Conservation (phyloP, 2,888 invertebrate genomes). For the Galerucella calmariensis region DNA sequence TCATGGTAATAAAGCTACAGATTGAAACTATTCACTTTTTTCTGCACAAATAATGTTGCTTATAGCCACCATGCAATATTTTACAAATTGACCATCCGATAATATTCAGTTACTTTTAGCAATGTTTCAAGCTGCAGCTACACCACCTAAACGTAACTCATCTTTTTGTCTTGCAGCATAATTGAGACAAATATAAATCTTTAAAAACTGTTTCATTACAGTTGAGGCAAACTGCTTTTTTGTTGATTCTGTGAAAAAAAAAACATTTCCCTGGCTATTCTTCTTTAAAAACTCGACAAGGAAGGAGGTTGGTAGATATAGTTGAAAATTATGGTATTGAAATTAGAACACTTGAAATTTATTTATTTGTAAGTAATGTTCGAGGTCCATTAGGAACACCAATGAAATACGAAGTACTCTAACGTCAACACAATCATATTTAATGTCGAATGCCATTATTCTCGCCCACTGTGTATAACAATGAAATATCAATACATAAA, state of each 20-base stretch:
- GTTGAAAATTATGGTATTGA: too few species aligned
- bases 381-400: neutral
- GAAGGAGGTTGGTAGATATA: too few species aligned
- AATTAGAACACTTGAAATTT: too few species aligned
- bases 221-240: neutral
- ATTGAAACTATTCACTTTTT: neutral
- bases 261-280: neutral
- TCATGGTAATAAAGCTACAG: neutral
- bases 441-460: conserved; percentile 17
- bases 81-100: neutral
- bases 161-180: conserved; percentile 6
- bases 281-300: conserved; percentile 3
- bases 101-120: neutral
- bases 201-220: neutral
- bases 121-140: conserved; percentile 3
- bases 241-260: neutral
- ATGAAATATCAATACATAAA: conserved; percentile 29
- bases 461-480: conserved; percentile 28
- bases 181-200: neutral
- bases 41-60: neutral
- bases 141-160: neutral
- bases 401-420: neutral
- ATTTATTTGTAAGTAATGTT: neutral
- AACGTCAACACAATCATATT: neutral
- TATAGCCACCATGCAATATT: neutral